Conservation (phyloP, 1,140 invertebrate species). For the Sitophilus oryzae region DNA sequence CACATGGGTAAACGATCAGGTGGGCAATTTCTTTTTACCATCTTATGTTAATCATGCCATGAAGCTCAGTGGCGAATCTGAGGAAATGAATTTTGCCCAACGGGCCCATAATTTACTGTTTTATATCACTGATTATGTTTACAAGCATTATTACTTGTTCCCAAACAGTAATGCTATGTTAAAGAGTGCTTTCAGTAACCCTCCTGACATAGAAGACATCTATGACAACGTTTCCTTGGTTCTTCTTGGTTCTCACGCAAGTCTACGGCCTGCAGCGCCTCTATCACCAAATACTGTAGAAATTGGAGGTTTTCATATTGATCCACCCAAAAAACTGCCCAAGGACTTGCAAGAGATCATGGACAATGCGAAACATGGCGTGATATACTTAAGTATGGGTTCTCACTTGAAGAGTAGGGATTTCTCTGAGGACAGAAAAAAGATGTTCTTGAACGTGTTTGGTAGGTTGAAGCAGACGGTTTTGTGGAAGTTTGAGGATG, state of each 20-base stretch:
- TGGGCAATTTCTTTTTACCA: conserved; percentile 12
- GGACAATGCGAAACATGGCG: conserved; percentile 51
- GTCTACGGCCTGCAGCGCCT: conserved; percentile 49
- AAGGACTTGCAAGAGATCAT: conserved; percentile 50
- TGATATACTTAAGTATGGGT: conserved; percentile 55
- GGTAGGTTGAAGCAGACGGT: conserved; percentile 46
- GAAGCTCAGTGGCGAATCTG: conserved; percentile 3
- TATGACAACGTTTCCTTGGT: conserved; percentile 45
- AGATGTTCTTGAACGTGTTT: conserved; percentile 44
- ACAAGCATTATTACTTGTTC: conserved; percentile 1
- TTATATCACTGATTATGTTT: conserved; percentile 2
- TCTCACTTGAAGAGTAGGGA: conserved; percentile 43
- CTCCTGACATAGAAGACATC: conserved; percentile 2
- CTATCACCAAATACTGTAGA: conserved; percentile 51
- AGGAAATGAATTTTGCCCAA: conserved; percentile 9
- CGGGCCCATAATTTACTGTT: neutral
- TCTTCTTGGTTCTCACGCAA: conserved; percentile 55
- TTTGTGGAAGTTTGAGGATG: conserved; percentile 53
- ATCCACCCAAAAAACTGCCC: conserved; percentile 39
- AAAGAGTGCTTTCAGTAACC: neutral
- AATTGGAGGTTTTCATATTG: conserved; percentile 52
- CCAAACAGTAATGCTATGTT: conserved; percentile 5
- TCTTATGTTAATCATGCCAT: conserved; percentile 14
- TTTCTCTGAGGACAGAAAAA: conserved; percentile 37
- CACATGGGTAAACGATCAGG: conserved; percentile 4